phyloP scores from a whole-genome alignment of 2,113 vertebrate genomes.

The Catharus bicknelli region DNA sequence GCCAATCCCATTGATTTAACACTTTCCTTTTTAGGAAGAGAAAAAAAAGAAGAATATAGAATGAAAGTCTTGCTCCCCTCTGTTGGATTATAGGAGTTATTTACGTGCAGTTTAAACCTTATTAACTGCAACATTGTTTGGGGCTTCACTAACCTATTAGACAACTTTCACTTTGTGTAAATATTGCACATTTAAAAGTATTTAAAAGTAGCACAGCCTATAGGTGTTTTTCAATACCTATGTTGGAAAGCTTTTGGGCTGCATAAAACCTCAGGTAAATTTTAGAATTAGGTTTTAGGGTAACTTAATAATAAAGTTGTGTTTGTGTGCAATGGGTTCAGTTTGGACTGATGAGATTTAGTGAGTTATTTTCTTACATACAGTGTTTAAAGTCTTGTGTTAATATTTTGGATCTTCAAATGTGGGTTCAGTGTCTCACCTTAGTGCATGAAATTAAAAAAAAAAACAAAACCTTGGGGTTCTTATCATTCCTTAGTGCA shows the following conservation, averaged over 20 bases:
- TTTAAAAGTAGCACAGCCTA: neutral
- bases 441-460: neutral
- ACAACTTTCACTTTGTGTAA: neutral
- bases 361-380: neutral
- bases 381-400: neutral
- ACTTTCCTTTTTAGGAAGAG: neutral
- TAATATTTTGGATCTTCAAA: neutral
- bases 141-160: neutral
- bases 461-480: neutral
- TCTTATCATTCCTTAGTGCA: neutral
- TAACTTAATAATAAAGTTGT: neutral
- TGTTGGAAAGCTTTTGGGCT: neutral
- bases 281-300: neutral
- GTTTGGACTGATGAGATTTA: neutral
- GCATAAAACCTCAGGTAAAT: neutral
- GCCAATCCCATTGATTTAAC: neutral
- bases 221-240: neutral
- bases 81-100: fast-evolving
- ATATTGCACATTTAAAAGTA: neutral
- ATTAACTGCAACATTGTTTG: neutral
- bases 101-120: neutral
- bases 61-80: neutral
- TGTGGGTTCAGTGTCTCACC: neutral
- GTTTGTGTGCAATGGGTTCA: fast-evolving
- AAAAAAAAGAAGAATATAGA: neutral